These are phyloP conservation scores for Zaprionus inermis DNA, from an alignment of 1,140 invertebrate species.

Conservation along the genomic window DNA sequence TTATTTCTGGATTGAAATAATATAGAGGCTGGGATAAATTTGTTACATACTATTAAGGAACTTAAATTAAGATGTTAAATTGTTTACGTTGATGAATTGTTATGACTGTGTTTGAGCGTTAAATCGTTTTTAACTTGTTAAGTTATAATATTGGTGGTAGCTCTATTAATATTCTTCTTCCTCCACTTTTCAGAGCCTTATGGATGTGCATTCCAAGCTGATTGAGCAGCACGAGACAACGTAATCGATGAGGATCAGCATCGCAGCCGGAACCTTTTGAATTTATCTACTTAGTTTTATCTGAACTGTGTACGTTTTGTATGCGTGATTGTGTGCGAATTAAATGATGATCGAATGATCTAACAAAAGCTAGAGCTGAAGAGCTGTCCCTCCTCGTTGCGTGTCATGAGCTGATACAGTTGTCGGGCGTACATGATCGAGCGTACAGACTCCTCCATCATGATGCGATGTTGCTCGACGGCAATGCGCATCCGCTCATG, in stretches of 20 bases:
- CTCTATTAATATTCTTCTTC: neutral
- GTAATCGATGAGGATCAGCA: constrained; percentile 1
- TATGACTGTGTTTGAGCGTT: neutral
- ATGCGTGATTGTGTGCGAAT: neutral
- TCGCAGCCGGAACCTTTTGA: neutral
- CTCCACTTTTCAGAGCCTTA: constrained; percentile 66
- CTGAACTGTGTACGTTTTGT: neutral
- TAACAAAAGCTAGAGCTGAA: constrained; percentile 25
- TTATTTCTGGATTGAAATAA: neutral
- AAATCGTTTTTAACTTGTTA: neutral
- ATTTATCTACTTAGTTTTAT: constrained; percentile 2
- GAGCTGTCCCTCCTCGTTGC: constrained; percentile 58
- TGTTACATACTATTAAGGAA: neutral
- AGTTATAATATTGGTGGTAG: neutral
- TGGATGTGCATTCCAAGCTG: constrained; percentile 77
- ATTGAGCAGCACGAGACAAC: constrained; percentile 66
- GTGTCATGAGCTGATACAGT: constrained; percentile 59
- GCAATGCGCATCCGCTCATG: constrained; percentile 62
- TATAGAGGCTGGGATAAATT: neutral
- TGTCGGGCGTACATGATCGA: constrained; percentile 73
- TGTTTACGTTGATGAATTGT: neutral
- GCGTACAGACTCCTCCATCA: constrained; percentile 73
- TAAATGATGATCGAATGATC: constrained; percentile 8
- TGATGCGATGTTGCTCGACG: constrained; percentile 53
- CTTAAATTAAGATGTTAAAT: neutral